Evolutionary conservation across 53 echinoderm and acorn worm species (phyloP), one percentile per base, ranked within the genome.

Genomic region (Zoroaster sp.): DNA sequence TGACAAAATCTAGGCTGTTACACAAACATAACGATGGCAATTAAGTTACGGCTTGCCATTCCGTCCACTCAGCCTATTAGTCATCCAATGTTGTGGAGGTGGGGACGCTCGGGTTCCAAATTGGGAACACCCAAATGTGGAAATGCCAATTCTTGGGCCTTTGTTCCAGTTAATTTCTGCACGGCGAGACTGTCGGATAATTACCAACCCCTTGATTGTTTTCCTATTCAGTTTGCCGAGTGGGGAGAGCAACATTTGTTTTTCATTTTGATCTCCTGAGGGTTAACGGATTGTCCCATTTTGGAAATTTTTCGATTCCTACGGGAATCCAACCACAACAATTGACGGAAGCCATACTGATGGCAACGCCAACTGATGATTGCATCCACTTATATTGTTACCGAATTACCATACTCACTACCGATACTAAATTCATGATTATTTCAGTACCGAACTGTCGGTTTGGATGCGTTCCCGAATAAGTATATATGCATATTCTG

Each of bases 51-150:
- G 33, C 17, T 38, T 31, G 47, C 77, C 21, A 35, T 17, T 34
- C n/a, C 23, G n/a, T 51, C 54, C 77, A 34, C 23, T 44, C 51
- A 59, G 63, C 14, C 28, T 53, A 80, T 80, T 80, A 59, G 55
- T 80, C 80, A 80, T 63, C 38, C 80, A 39, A 28, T 38, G 40
- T 39, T 21, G 35, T 74, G 21, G 43, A 43, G 42, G 44, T 21
- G n/a, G 25, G 41, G 1, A n/a, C n/a, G 43, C 23, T 14, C 23
- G 40, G 31, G 25, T 59, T 5, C 37, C 65, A 80, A 80, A 80
- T 63, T 59, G 80, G 63, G 63, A 59, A 80, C 80, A 80, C 80
- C 80, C 80, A 63, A 23, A 55, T 80, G 55, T 59, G 80, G 80
- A 80, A 80, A 63, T 38, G 12, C 17, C 40, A 80, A 80, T 80